Evolutionary conservation across 2,888 invertebrate genomes (phyloP), one percentile per base, ranked within the genome.

Genomic region (Limenitis arthemis): DNA sequence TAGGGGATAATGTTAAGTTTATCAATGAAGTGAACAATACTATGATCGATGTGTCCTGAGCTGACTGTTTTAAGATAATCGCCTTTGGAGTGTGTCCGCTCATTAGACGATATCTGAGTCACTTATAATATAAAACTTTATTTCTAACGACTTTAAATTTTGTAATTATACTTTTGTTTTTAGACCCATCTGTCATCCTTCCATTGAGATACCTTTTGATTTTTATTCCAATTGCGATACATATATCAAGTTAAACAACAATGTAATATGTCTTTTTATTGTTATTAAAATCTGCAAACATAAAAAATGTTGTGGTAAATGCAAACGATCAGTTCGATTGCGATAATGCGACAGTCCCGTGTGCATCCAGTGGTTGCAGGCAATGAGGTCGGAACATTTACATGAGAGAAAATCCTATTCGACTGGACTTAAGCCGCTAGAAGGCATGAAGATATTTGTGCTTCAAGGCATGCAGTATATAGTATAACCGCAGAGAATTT

Each of bases 271-370:
- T 20, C 20, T 3, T 20, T 20, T 20, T 39, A 38, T 39, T 20
- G 39, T 41, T 28, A 82, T 83, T 83, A 83, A 79, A 81, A 72
- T 82, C 83, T 82, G 75, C 78, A 83, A 81, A 68, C 62, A 20
- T 20, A 20, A 66, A 75, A 72, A 75, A 76, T 78, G 81, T 81
- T 84, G 84, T 64, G 83, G 84, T 84, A 68, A 72, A 67, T 62
- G 67, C 72, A 65, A 73, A 72, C 75, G 74, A 79, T 80, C 75
- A 73, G 65, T 75, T 65, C 73, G 71, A 80, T 79, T 73, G 72
- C 73, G 75, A 79, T 76, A 77, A 67, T 66, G 67, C 66, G 69
- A 70, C 64, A 69, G 68, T 62, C 60, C 65, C 62, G 53, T 63
- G 69, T 62, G 65, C 70, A 61, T 63, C 65, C 73, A 73, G 75